Base-by-base conservation (phyloP, 2,888 invertebrate genomes). In the Odontocerum albicorne region DNA sequence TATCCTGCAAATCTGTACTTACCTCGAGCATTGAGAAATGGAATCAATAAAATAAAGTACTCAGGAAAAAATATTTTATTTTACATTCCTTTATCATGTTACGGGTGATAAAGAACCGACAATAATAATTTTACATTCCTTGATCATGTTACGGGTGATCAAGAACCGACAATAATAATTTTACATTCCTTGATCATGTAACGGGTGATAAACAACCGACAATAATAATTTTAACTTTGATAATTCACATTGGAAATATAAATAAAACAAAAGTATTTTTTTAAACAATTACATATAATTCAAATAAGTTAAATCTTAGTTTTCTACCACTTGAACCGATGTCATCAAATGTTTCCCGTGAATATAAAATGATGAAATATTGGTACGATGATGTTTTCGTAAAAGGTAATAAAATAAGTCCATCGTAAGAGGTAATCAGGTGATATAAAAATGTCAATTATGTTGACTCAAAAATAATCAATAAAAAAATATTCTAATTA, bases 201-300 rank as follows among this genome's bases (percentile, higher is more conserved):
- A n/a, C n/a, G n/a, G n/a, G n/a, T n/a, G n/a, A n/a, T n/a, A n/a
- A n/a, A n/a, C n/a, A n/a, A n/a, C n/a, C n/a, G n/a, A n/a, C n/a
- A n/a, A n/a, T n/a, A n/a, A n/a, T n/a, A n/a, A n/a, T n/a, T n/a
- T n/a, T n/a, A n/a, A n/a, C n/a, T n/a, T n/a, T n/a, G n/a, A n/a
- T n/a, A n/a, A n/a, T n/a, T n/a, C 12, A 35, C 4, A 35, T 35
- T n/a, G 27, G 8, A 47, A 47, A 47, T 32, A 47, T 27, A 47
- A 47, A 46, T 46, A 46, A 47, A 47, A 47, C 47, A 47, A 47
- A 27, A 15, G 16, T 22, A 15, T 15, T 47, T 46, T 47, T 10
- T 21, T 20, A 47, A 47, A 47, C 47, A 47, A 47, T 47, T 47
- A 47, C 36, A 47, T 47, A 47, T 47, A 47, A 47, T 47, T 47